Percentiles rank a stretch among this genome's conserved stretches.
These are phyloP conservation scores for Drosophila punjabiensis DNA, from an alignment of 1,140 invertebrate species.

Conservation along the genomic window DNA sequence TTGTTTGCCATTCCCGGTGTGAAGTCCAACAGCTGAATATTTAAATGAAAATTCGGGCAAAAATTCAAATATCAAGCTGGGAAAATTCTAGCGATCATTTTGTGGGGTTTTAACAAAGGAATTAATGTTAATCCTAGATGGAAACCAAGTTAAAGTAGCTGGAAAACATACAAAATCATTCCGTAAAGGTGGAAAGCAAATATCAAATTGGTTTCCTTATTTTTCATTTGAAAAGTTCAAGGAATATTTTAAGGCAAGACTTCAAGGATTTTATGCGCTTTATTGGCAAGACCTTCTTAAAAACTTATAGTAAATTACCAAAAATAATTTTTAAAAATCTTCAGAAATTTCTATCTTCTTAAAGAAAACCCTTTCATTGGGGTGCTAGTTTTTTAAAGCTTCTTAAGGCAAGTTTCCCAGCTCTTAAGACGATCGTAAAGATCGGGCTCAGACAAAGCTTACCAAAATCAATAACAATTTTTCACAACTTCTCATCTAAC, in stretches of 20 bases:
- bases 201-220: background rate
- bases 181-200: background rate
- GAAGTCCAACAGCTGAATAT: slow-evolving; percentile 60
- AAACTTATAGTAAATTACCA: background rate
- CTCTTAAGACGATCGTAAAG: slow-evolving; percentile 50
- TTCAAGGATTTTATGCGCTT: no score
- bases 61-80: slow-evolving; percentile 7
- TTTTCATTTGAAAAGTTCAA: no score
- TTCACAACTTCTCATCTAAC: slow-evolving; percentile 67
- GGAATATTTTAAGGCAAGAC: background rate
- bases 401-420: slow-evolving; percentile 20
- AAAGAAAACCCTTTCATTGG: slow-evolving; percentile 1
- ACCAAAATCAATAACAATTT: slow-evolving; percentile 74
- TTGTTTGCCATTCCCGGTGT: slow-evolving; percentile 63
- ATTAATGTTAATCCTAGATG: background rate
- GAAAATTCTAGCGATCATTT: slow-evolving; percentile 17
- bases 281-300: no score
- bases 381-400: slow-evolving; percentile 10
- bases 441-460: slow-evolving; percentile 30
- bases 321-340: background rate
- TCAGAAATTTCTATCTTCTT: background rate
- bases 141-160: background rate
- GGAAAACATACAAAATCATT: background rate
- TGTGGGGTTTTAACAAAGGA: slow-evolving; percentile 9
- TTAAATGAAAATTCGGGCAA: slow-evolving; percentile 18